Evolutionary conservation across 2,888 invertebrate genomes (phyloP), one percentile per base, ranked within the genome.

Genomic region (Nemotelus nigrinus): DNA sequence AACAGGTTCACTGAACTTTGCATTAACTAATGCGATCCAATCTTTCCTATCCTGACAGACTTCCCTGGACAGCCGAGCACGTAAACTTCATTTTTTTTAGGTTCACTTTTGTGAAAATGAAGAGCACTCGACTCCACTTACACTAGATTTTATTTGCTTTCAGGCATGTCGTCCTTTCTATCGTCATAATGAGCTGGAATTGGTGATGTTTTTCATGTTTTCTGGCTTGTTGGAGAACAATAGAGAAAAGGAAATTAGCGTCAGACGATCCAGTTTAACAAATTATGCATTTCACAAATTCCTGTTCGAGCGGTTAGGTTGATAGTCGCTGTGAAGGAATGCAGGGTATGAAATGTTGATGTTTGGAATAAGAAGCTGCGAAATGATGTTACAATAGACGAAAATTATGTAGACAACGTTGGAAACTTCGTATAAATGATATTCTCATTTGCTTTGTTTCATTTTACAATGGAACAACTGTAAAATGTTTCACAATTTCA

Each of bases 1-100:
- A 8, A 45, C 74, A 74, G 63, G 74, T 60, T 60, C 74, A 60
- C 63, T 63, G 74, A 47, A 74, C 74, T 74, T 74, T 74, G 74
- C 63, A 60, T 47, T 25, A 4, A 43, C 63, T 63, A 74, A 74
- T 74, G 74, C 41, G 50, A 8, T 41, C 63, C 7, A 41, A 25
- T 63, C 39, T 63, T 63, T 25, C 25, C 25, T 25, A 25, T 25
- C 25, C 25, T 25, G 25, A 25, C 25, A 25, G 25, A 25, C 25
- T 25, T 25, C 25, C 25, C 0, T 25, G 25, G 25, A 25, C 25
- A 25, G 25, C 43, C 63, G 60, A 45, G 60, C 60, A 74, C 47
- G 60, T 63, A 60, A 63, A 57, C 74, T 60, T 74, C 47, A 74
- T 63, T 74, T 74, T 25, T 25, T 72, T 47, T 25, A 72, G 72